A percentile compares a stretch with the other conserved stretches of the same genome.
phyloP scores from a whole-genome alignment of 2,888 invertebrate genomes.

The Entomobrya proxima region DNA sequence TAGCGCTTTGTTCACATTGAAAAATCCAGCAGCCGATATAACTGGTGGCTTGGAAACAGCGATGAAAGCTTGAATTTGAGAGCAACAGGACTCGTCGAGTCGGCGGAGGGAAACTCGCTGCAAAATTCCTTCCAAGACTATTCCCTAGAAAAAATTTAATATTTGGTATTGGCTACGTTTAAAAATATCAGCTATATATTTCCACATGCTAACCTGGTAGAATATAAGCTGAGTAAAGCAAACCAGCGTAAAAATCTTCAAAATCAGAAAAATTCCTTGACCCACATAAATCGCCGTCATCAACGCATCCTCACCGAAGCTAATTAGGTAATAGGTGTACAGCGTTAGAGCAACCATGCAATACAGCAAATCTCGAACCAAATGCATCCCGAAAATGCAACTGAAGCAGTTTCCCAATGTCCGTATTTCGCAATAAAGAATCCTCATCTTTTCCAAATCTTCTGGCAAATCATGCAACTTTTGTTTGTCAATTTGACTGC shows the following conservation, averaged over 20 bases:
- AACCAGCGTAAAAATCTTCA: constrained; percentile 63
- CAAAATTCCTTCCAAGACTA: constrained; percentile 44
- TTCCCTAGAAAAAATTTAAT: constrained; percentile 49
- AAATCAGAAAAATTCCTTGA: constrained; percentile 62
- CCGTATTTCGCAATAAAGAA: constrained; percentile 69
- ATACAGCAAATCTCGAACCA: constrained; percentile 69
- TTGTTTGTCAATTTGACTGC: constrained; percentile 8
- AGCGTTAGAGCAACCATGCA: constrained; percentile 66
- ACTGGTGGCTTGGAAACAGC: constrained; percentile 53
- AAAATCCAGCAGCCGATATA: constrained; percentile 71
- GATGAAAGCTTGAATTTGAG: constrained; percentile 71
- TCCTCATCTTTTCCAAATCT: constrained; percentile 72
- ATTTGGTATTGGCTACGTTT: neutral
- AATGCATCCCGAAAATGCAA: constrained; percentile 71
- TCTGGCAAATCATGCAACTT: constrained; percentile 44
- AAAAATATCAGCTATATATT: neutral
- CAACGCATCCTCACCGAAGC: constrained; percentile 38
- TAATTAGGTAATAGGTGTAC: constrained; percentile 69
- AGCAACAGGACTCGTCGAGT: constrained; percentile 47
- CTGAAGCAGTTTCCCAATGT: constrained; percentile 63
- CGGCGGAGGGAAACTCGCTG: constrained; percentile 61
- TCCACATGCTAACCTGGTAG: constrained; percentile 56
- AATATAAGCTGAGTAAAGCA: constrained; percentile 65
- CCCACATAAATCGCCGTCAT: constrained; percentile 64
- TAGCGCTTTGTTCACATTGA: constrained; percentile 68